A percentile compares a stretch with the other conserved stretches of the same genome.
phyloP scores from a whole-genome alignment of 2,888 invertebrate genomes.

The Cosmorhoe ocellata region DNA sequence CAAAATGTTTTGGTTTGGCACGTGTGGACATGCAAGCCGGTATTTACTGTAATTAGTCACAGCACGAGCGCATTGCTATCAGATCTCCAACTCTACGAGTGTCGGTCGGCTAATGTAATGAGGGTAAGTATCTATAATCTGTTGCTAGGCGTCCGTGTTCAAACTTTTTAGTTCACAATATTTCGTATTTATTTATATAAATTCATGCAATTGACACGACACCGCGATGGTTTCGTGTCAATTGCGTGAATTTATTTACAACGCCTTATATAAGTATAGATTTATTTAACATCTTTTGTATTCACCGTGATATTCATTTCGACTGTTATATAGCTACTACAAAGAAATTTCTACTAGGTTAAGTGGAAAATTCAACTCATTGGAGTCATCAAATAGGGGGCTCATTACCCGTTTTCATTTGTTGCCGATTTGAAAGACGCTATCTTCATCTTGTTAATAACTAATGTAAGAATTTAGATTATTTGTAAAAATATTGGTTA shows the following conservation, averaged over 20 bases:
- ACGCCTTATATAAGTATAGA: too few relatives aligned
- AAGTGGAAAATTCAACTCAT: conserved; percentile 11
- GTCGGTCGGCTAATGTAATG: conserved; percentile 6
- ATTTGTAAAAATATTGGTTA: too few relatives aligned
- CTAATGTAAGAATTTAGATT: too few relatives aligned
- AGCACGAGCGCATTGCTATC: conserved; percentile 14
- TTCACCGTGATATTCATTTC: too few relatives aligned
- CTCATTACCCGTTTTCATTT: background rate
- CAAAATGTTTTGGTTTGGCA: background rate
- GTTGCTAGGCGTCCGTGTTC: background rate
- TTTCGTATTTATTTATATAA: too few relatives aligned
- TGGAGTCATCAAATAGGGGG: conserved; percentile 4
- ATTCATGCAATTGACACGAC: too few relatives aligned
- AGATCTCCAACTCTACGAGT: conserved; percentile 8
- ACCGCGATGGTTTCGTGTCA: too few relatives aligned
- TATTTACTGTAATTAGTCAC: conserved; percentile 24
- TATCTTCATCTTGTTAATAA: too few relatives aligned
- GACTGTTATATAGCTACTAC: too few relatives aligned
- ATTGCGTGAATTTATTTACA: too few relatives aligned
- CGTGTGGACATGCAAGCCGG: conserved; percentile 15
- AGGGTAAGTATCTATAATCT: background rate
- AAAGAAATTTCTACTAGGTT: conserved; percentile 19
- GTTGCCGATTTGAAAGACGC: conserved; percentile 1
- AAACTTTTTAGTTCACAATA: too few relatives aligned
- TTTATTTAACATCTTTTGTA: too few relatives aligned